Evolutionary conservation across 2,797 vertebrate genomes (phyloP).

Genomic region (Craterocephalus amniculus): DNA sequence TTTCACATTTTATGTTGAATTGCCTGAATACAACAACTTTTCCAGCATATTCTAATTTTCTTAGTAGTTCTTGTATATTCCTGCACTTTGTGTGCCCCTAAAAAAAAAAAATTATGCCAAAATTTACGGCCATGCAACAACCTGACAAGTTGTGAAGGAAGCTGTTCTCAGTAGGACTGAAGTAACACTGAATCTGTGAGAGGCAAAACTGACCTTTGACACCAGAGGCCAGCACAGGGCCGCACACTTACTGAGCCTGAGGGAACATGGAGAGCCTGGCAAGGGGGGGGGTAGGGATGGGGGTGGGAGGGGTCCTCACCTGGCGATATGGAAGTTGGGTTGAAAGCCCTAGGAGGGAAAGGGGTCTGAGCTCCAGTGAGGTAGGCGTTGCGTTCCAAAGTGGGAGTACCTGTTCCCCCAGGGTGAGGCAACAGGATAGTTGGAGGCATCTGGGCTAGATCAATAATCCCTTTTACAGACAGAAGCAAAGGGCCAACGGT

Average conservation of each 20-base stretch:
- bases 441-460: slow-evolving; percentile 99
- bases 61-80: no score
- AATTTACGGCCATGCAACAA: not conserved
- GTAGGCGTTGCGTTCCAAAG: slow-evolving; percentile 97
- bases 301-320: slow-evolving; percentile 83
- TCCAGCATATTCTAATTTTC: no score
- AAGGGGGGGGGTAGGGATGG: slow-evolving; percentile 63
- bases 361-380: slow-evolving; percentile 95
- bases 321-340: slow-evolving; percentile 95
- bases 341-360: slow-evolving; percentile 95
- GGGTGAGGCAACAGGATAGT: slow-evolving; percentile 99
- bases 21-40: no score
- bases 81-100: not conserved
- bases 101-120: slow-evolving; percentile 15
- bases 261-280: slow-evolving; percentile 52
- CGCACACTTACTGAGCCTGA: slow-evolving; percentile 43
- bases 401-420: slow-evolving; percentile 93
- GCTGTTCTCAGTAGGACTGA: slow-evolving; percentile 27
- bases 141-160: slow-evolving; percentile 11
- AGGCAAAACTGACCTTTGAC: slow-evolving; percentile 51
- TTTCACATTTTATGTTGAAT: no score
- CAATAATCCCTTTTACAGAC: slow-evolving; percentile 98
- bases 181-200: slow-evolving; percentile 19
- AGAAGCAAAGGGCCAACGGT: slow-evolving; percentile 90
- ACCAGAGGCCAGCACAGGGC: slow-evolving; percentile 49